phyloP scores from a whole-genome alignment of 2,797 vertebrate species.

The Syngnathus acus region DNA sequence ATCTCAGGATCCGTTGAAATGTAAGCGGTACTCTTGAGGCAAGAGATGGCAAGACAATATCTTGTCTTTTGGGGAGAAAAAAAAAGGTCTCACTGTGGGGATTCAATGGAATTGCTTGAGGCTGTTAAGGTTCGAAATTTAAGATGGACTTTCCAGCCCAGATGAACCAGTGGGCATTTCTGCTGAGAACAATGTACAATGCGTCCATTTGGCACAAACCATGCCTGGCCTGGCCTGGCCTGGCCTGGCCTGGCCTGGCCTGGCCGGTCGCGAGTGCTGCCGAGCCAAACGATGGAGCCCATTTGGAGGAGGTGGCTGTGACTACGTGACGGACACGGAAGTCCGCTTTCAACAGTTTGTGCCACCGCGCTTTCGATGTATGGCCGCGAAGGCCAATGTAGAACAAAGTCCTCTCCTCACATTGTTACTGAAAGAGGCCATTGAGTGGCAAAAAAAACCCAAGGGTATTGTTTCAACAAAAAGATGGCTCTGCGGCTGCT shows the following conservation, averaged over 20 bases:
- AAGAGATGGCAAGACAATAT: slow-evolving; percentile 54
- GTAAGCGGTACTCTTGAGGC: slow-evolving; percentile 38
- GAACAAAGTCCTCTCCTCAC: neutral
- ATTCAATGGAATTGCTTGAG: slow-evolving; percentile 49
- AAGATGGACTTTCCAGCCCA: slow-evolving; percentile 32
- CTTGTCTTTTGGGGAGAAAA: slow-evolving; percentile 40
- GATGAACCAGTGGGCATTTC: slow-evolving; percentile 33
- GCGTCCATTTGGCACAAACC: neutral
- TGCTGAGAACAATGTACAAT: neutral
- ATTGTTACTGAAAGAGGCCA: slow-evolving; percentile 7
- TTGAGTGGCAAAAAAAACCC: slow-evolving; percentile 25
- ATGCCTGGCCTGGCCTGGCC: neutral
- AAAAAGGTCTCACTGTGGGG: slow-evolving; percentile 47
- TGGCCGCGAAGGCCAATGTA: neutral
- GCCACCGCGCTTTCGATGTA: too few species aligned
- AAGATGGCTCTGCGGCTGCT: slow-evolving; percentile 13
- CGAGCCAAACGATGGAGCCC: too few species aligned
- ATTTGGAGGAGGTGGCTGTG: too few species aligned
- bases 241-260: too few species aligned
- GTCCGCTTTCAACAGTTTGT: too few species aligned
- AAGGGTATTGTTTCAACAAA: slow-evolving; percentile 19
- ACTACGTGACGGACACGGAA: too few species aligned
- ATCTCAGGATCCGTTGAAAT: slow-evolving; percentile 50
- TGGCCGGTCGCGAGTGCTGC: too few species aligned
- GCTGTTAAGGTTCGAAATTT: slow-evolving; percentile 36